Evolutionary conservation across 2,113 vertebrate species (phyloP).

Genomic region (Cavia porcellus): DNA sequence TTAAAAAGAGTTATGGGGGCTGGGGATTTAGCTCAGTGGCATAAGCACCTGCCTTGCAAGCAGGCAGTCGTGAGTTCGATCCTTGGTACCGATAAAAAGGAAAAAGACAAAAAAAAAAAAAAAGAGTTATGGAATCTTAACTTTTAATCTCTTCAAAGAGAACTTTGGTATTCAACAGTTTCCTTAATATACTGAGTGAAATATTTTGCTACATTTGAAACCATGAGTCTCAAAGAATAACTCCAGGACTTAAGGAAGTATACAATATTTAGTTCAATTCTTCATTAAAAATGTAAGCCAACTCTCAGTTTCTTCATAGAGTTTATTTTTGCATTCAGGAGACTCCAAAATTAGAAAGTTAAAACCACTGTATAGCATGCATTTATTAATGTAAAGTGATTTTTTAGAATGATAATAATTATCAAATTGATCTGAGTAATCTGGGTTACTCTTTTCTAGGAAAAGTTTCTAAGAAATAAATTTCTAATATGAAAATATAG

Average conservation of each 20-base stretch:
- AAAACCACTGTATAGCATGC: neutral
- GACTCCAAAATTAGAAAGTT: neutral
- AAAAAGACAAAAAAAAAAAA: neutral
- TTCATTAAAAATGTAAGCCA: neutral
- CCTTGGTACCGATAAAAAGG: too few relatives aligned
- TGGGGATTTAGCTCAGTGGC: too few relatives aligned
- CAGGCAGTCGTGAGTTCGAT: too few relatives aligned
- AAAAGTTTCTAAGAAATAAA: neutral
- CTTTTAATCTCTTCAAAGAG: neutral
- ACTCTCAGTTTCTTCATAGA: neutral
- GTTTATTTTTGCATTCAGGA: neutral
- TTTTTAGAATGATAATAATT: neutral
- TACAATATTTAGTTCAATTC: slow-evolving; percentile 34
- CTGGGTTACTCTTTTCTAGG: neutral
- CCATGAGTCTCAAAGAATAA: slow-evolving; percentile 44
- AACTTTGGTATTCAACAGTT: slow-evolving; percentile 30
- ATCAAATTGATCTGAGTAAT: slow-evolving; percentile 21
- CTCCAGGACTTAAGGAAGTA: neutral
- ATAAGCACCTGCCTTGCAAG: too few relatives aligned
- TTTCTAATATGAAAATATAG: neutral
- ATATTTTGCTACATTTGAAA: neutral
- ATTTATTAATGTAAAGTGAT: neutral
- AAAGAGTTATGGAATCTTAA: slow-evolving; percentile 34
- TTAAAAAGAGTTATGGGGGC: neutral
- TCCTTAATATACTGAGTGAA: neutral